Conservation (phyloP, 2,113 vertebrate genomes). For the Vicugna pacos region DNA sequence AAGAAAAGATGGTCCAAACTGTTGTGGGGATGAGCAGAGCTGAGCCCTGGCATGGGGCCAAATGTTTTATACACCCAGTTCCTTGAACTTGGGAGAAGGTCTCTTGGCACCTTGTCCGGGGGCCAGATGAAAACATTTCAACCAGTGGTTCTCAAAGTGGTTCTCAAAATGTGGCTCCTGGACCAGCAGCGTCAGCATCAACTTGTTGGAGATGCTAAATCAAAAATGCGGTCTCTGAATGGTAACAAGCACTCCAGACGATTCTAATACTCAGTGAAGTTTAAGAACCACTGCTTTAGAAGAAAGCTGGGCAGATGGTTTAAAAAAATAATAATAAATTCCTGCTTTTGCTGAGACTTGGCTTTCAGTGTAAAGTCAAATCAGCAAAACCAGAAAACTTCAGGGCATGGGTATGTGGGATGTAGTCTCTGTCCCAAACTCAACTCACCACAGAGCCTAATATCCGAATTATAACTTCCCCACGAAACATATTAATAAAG, state of each 20-base stretch:
- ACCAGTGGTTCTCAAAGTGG: background rate
- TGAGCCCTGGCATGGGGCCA: background rate
- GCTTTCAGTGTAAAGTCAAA: background rate
- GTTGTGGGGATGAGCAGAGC: background rate
- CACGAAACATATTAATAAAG: background rate
- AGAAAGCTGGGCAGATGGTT: background rate
- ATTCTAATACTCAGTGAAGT: background rate
- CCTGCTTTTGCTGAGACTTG: background rate
- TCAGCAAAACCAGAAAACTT: background rate
- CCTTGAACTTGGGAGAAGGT: background rate
- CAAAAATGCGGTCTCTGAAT: background rate
- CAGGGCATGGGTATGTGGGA: background rate
- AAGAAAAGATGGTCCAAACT: background rate
- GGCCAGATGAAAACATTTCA: background rate
- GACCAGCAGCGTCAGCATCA: background rate
- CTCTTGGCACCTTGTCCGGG: background rate
- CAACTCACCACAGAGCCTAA: background rate
- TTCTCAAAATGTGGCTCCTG: background rate
- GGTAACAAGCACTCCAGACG: background rate
- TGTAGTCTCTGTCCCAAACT: background rate
- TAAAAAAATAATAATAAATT: background rate
- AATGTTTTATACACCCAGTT: background rate
- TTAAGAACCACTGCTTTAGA: background rate
- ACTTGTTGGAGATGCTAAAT: background rate
- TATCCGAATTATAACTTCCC: background rate